phyloP scores from a whole-genome alignment of 1,140 invertebrate species.

The Zaprionus africanus region DNA sequence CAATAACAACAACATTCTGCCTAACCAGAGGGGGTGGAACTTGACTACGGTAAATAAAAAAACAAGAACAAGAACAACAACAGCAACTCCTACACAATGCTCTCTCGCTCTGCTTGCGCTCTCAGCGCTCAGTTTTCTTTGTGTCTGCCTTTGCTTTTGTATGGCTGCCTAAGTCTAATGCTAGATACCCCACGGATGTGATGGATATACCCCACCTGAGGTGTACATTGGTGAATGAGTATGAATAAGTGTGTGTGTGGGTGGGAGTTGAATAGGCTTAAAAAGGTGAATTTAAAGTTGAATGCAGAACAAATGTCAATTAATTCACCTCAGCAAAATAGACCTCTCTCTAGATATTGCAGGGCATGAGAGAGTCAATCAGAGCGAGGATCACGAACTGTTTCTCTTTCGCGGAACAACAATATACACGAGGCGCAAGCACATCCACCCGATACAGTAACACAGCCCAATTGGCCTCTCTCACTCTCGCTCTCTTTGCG shows the following conservation, averaged over 20 bases:
- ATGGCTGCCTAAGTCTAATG: slow-evolving; percentile 35
- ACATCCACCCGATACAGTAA: slow-evolving; percentile 37
- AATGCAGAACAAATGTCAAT: neutral
- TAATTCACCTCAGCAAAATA: neutral
- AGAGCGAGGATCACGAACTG: slow-evolving; percentile 10
- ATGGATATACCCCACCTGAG: neutral
- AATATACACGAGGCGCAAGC: neutral
- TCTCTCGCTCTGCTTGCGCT: slow-evolving; percentile 12
- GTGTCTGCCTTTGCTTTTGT: slow-evolving; percentile 28
- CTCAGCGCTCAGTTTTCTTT: slow-evolving; percentile 5
- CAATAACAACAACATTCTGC: slow-evolving; percentile 33
- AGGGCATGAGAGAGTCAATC: slow-evolving; percentile 9
- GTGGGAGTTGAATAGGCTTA: neutral
- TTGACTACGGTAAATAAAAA: neutral
- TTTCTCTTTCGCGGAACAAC: slow-evolving; percentile 16
- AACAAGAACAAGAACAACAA: neutral
- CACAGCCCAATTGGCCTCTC: slow-evolving; percentile 32
- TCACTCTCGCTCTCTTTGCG: neutral
- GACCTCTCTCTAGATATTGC: neutral
- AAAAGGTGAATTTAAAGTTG: neutral
- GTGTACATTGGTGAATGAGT: neutral
- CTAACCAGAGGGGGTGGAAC: slow-evolving; percentile 21
- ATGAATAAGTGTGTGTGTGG: neutral
- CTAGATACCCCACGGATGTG: slow-evolving; percentile 6
- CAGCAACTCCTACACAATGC: slow-evolving; percentile 37